Percentiles rank a stretch among this genome's conserved stretches.
Conservation (phyloP, 2,888 invertebrate genomes). For the Carcina quercana region DNA sequence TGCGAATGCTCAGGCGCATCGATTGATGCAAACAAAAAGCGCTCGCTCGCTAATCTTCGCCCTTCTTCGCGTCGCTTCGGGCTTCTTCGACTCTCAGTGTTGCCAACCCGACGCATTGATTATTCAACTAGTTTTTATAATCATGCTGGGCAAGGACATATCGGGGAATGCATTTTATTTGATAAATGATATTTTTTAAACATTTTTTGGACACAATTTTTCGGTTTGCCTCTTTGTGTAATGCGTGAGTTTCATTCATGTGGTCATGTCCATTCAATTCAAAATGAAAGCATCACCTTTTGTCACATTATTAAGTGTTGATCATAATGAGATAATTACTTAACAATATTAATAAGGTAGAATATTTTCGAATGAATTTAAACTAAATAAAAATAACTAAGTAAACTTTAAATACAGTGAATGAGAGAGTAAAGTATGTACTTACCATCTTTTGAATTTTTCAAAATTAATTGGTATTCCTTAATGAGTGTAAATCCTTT, state of each 20-base stretch:
- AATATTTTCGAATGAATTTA: too few species aligned
- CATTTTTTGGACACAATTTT: conserved; percentile 50
- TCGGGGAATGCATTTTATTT: conserved; percentile 67
- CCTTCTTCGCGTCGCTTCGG: conserved; percentile 50
- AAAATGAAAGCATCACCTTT: conserved; percentile 41
- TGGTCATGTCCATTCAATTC: conserved; percentile 46
- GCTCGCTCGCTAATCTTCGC: conserved; percentile 71
- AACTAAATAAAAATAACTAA: too few species aligned
- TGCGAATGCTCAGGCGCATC: conserved; percentile 74
- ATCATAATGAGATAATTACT: too few species aligned
- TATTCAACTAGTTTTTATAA: conserved; percentile 71
- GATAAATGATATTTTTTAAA: conserved; percentile 63
- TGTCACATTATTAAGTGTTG: conserved; percentile 35
- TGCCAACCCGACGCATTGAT: conserved; percentile 60
- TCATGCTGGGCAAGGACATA: conserved; percentile 70
- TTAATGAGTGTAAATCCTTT: too few species aligned
- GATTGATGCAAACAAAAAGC: conserved; percentile 74
- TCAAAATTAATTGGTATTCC: too few species aligned
- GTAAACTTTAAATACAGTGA: too few species aligned
- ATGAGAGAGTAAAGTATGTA: too few species aligned
- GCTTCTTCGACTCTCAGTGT: conserved; percentile 53
- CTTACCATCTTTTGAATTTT: too few species aligned
- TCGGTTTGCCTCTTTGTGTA: conserved; percentile 50
- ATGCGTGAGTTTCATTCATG: conserved; percentile 38
- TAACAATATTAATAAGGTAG: too few species aligned